Evolutionary conservation across 2,888 invertebrate genomes (phyloP).

Genomic region (Matsumyia berberina): DNA sequence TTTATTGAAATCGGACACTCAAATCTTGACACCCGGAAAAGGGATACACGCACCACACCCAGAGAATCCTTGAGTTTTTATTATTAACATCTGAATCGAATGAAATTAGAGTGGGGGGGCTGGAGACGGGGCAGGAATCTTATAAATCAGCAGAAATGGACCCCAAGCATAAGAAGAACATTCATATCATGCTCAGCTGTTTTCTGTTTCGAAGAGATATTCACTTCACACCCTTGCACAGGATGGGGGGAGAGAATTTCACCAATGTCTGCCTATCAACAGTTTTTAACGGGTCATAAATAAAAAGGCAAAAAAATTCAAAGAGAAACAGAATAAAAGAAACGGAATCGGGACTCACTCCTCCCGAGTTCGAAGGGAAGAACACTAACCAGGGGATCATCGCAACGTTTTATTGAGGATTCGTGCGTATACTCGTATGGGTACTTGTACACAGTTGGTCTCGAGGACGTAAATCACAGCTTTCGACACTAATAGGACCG

Average conservation of each 20-base stretch:
- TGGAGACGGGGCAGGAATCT: slow-evolving; percentile 20
- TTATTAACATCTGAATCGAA: slow-evolving; percentile 68
- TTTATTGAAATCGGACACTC: slow-evolving; percentile 73
- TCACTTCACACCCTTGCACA: slow-evolving; percentile 36
- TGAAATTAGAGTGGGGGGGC: slow-evolving; percentile 52
- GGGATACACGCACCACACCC: slow-evolving; percentile 32
- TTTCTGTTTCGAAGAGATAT: slow-evolving; percentile 21
- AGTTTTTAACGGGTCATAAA: slow-evolving; percentile 67
- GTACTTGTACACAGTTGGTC: slow-evolving; percentile 31
- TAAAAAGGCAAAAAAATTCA: slow-evolving; percentile 19
- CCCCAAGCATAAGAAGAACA: slow-evolving; percentile 34
- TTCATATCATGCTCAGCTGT: slow-evolving; percentile 49
- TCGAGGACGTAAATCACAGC: slow-evolving; percentile 63
- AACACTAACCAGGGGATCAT: slow-evolving; percentile 21
- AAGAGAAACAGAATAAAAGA: slow-evolving; percentile 29
- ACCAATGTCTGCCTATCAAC: slow-evolving; percentile 66
- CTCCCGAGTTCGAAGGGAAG: slow-evolving; percentile 10
- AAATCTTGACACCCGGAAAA: slow-evolving; percentile 55
- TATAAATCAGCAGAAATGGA: slow-evolving; percentile 69
- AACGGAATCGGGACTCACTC: background rate
- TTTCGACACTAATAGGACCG: slow-evolving; percentile 67
- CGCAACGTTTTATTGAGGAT: slow-evolving; percentile 30
- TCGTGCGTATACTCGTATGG: slow-evolving; percentile 43
- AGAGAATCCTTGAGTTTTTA: slow-evolving; percentile 56
- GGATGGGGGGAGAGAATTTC: slow-evolving; percentile 18